Evolutionary conservation across 2,797 vertebrate species (phyloP), one percentile per base, ranked within the genome.

Genomic region (Hyperoplus immaculatus): DNA sequence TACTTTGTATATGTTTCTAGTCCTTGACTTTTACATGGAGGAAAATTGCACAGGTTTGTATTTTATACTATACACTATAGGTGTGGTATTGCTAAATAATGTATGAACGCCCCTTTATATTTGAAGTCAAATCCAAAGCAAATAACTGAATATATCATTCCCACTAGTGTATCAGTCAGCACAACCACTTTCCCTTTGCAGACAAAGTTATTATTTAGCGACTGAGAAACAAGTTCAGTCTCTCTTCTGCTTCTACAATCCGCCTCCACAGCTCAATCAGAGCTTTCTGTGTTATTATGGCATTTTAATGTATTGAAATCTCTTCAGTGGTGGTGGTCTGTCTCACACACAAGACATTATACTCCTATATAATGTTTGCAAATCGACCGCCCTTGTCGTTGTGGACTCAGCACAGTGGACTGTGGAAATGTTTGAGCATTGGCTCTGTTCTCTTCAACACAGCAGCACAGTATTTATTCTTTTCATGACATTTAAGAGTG

Each of bases 271-370:
- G 64, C 69, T 50, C 59, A 41, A 3, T 60, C 78, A 71, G 49
- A 66, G 65, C 74, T 62, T 61, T 84, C 51, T 78, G 4, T 66
- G 75, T 85, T 42, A 29, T 51, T 43, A 18, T 58, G 49, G 57
- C 49, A 71, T 72, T 83, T 74, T 75, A 55, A 77, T 77, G 8
- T 72, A 78, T 80, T 86, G 53, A 80, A 69, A 67, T 71, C 78
- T 72, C 81, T 85, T 89, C 77, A 89, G 56, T 42, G 51, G 50
- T 13, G 69, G 36, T 42, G 1, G 68, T 41, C 66, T 68, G 47
- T 72, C 49, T 56, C 39, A 82, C 82, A 88, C 80, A 81, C 9
- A 1, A 63, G 9, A 84, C 80, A 82, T 84, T 85, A 89, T 87
- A 13, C 58, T 72, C 54, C n/a, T 41, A 8, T 60, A 53, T 59